A percentile compares a stretch with the other conserved stretches of the same genome.
Evolutionary conservation across 2,888 invertebrate genomes (phyloP).

Genomic region (Xylocampa areola): DNA sequence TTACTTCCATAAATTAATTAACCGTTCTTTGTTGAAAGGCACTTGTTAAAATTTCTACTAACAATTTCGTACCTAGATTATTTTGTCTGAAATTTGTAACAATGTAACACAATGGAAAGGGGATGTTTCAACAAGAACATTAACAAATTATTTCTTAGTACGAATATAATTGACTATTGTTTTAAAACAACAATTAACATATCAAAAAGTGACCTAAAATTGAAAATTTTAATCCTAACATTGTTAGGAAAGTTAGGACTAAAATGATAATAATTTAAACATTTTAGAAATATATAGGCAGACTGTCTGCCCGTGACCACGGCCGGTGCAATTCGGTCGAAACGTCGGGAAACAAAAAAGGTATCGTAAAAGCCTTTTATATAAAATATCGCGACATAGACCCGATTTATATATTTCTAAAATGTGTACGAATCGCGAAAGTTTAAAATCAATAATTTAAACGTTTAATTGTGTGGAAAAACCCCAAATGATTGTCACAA

Average conservation of each 20-base stretch:
- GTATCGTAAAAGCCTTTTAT: no score
- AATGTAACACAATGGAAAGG: conserved; percentile 32
- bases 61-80: conserved; percentile 29
- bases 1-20: conserved; percentile 6
- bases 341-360: no score
- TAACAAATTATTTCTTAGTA: conserved; percentile 24
- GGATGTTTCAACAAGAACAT: conserved; percentile 21
- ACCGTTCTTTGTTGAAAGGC: conserved; percentile 18
- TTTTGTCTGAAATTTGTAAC: conserved; percentile 19
- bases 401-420: no score
- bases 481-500: no score
- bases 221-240: neutral
- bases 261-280: no score
- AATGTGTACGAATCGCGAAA: no score
- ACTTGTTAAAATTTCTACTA: conserved; percentile 25
- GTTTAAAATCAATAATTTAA: no score
- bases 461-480: no score
- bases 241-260: neutral
- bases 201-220: conserved; percentile 13
- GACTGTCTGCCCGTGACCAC: no score
- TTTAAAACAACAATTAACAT: conserved; percentile 31
- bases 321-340: no score
- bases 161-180: conserved; percentile 30
- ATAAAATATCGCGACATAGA: no score
- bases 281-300: no score